Conservation (phyloP, 2,888 invertebrate species). For the Ceriagrion tenellum region DNA sequence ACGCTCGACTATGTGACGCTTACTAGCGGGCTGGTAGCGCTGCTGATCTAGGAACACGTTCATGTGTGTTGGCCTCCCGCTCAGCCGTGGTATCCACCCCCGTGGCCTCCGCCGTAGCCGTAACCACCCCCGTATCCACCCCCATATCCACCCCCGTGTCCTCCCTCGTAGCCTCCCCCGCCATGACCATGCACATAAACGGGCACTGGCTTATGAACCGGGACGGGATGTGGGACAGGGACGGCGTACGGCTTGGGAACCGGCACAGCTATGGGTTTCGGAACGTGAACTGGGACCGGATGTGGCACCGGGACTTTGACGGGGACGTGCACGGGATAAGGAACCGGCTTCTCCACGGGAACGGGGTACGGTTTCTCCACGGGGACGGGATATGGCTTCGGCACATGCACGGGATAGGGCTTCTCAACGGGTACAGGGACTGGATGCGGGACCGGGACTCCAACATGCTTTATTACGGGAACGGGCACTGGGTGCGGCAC, state of each 20-base stretch:
- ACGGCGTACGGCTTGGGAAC: constrained; percentile 68
- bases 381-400: constrained; percentile 74
- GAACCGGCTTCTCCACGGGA: constrained; percentile 70
- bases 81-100: constrained; percentile 38
- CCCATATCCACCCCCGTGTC: background rate
- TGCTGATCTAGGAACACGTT: background rate
- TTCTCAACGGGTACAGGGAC: constrained; percentile 73
- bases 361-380: constrained; percentile 73
- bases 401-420: constrained; percentile 73
- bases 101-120: background rate
- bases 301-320: constrained; percentile 68
- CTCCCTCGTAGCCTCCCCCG: background rate
- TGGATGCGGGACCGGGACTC: constrained; percentile 74
- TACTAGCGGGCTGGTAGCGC: background rate
- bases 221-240: constrained; percentile 68
- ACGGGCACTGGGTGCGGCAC: constrained; percentile 73
- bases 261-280: constrained; percentile 69
- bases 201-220: constrained; percentile 71
- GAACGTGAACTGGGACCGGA: constrained; percentile 69
- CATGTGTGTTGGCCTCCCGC: background rate
- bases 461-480: constrained; percentile 73
- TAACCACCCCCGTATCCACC: background rate
- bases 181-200: constrained; percentile 68
- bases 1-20: background rate
- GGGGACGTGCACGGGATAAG: constrained; percentile 62